These are phyloP conservation scores for Muscicapa striata DNA, from an alignment of 2,797 vertebrate genomes.

Conservation along the genomic window DNA sequence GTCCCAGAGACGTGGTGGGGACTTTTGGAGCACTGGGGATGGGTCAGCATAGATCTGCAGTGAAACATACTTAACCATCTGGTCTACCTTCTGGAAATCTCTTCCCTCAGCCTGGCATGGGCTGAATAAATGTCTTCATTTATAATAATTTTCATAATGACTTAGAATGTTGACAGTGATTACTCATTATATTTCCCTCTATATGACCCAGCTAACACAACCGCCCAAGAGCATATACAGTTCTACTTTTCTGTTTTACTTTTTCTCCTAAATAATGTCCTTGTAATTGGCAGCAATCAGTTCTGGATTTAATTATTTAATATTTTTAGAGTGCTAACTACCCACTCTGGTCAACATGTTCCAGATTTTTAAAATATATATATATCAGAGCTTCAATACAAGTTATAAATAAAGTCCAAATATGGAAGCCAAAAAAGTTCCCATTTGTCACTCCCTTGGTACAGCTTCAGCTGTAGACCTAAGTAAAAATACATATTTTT, in stretches of 20 bases:
- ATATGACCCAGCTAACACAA: not conserved
- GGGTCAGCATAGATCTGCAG: slow-evolving; percentile 9
- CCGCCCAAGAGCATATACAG: not conserved
- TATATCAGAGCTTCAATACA: not conserved
- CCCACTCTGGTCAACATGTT: not conserved
- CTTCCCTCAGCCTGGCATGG: not conserved
- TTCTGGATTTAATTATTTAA: not conserved
- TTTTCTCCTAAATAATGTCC: not conserved
- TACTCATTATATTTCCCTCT: not conserved
- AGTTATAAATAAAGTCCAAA: not conserved
- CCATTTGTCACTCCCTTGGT: not conserved
- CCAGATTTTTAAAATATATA: not conserved
- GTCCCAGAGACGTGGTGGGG: not conserved
- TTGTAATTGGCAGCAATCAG: not conserved
- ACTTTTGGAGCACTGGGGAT: slow-evolving; percentile 1
- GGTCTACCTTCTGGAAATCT: slow-evolving; percentile 59
- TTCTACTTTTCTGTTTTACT: not conserved
- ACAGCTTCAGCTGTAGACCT: not conserved
- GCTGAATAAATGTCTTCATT: slow-evolving; percentile 39
- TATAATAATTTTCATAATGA: slow-evolving; percentile 29
- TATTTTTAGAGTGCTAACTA: not conserved
- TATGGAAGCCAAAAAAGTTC: not conserved
- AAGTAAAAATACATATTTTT: not conserved
- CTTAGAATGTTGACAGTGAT: slow-evolving; percentile 4
- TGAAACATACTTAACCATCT: slow-evolving; percentile 53